These are phyloP conservation scores for Cosmia trapezina DNA, from an alignment of 2,888 invertebrate genomes.

Conservation along the genomic window DNA sequence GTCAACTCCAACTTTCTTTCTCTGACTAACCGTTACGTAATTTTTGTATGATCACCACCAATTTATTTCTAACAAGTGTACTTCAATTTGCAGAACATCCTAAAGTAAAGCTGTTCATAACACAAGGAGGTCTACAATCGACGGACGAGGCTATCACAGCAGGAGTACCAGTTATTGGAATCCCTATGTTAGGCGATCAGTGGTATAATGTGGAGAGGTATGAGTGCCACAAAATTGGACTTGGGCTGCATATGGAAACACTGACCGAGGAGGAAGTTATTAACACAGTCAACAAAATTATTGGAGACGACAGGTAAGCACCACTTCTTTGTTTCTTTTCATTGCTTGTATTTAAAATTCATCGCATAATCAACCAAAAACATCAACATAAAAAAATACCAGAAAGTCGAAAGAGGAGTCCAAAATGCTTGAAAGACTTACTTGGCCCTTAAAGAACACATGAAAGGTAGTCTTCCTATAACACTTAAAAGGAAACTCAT, in stretches of 20 bases:
- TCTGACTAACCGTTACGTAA: not conserved
- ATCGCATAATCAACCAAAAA: too few species aligned
- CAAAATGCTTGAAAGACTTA: too few species aligned
- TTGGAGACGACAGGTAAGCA: too few species aligned
- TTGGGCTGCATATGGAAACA: constrained; percentile 70
- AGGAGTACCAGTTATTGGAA: constrained; percentile 7
- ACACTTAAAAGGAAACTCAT: too few species aligned
- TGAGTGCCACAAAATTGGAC: constrained; percentile 72
- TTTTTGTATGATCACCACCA: not conserved
- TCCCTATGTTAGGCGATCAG: constrained; percentile 83
- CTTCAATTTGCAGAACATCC: constrained; percentile 76
- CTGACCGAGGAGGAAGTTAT: constrained; percentile 72
- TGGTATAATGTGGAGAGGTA: constrained; percentile 77
- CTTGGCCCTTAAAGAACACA: too few species aligned
- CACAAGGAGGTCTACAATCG: constrained; percentile 84
- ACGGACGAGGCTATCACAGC: constrained; percentile 17
- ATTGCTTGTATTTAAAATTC: too few species aligned
- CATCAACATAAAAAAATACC: too few species aligned
- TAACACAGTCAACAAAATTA: constrained; percentile 39
- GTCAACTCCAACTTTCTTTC: too few species aligned
- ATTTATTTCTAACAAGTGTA: not conserved
- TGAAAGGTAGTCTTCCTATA: too few species aligned
- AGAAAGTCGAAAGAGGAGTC: too few species aligned
- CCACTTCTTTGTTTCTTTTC: too few species aligned
- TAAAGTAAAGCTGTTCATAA: constrained; percentile 82